These are phyloP conservation scores for Tolmerus cingulatus DNA, from an alignment of 2,888 invertebrate species.

Conservation along the genomic window DNA sequence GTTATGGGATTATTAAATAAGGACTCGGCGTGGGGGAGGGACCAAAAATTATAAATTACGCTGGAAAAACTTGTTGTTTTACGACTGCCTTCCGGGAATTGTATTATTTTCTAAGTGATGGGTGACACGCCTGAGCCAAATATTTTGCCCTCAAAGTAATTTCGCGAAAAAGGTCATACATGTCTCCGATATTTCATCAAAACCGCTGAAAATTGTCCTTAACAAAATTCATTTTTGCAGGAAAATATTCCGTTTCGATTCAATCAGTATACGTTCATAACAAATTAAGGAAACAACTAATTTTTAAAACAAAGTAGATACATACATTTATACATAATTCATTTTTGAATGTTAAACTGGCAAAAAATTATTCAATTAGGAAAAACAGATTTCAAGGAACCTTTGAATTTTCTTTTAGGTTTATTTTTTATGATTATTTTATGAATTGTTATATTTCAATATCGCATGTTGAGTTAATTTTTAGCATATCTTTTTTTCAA, in stretches of 20 bases:
- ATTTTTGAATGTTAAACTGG: too few species aligned
- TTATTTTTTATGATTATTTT: too few species aligned
- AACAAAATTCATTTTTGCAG: not conserved
- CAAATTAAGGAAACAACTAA: not conserved
- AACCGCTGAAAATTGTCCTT: not conserved
- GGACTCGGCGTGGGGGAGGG: not conserved
- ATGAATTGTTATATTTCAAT: too few species aligned
- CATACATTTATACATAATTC: too few species aligned
- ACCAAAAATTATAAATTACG: not conserved
- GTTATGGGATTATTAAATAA: not conserved
- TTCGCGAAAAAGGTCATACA: not conserved
- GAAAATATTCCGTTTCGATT: not conserved
- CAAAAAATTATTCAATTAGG: not conserved
- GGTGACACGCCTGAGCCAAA: not conserved
- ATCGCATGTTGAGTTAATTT: too few species aligned
- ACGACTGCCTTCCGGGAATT: not conserved
- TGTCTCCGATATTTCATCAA: not conserved
- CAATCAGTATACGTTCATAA: not conserved
- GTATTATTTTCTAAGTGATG: not conserved
- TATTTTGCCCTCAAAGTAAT: not conserved
- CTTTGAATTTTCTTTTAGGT: too few species aligned
- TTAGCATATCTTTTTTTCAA: too few species aligned
- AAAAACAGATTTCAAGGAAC: not conserved
- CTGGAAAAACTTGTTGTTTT: not conserved
- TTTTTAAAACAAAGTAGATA: not conserved